Base-by-base conservation (phyloP, 1,140 invertebrate species). In the Neodiprion fabricii region DNA sequence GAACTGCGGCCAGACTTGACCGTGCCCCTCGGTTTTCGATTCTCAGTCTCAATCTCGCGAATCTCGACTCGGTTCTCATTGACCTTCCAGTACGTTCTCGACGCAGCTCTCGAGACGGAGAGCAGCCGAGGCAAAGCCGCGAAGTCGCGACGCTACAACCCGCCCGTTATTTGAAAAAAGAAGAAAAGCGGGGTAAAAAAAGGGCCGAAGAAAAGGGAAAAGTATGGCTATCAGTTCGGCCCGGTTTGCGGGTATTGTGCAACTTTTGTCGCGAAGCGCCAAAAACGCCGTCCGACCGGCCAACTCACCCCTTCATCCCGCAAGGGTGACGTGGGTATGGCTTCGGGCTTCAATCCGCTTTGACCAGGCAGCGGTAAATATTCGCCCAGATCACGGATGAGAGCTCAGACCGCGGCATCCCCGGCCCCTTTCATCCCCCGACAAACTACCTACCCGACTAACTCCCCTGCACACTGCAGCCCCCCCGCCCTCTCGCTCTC, bases 341-440 rank as follows among this genome's bases (percentile, higher is more conserved):
- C 67, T 72, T 40, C 73, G 75, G 72, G 74, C 80, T 79, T 76
- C 77, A 80, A 80, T 78, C 71, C 74, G 74, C 78, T 85, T 85
- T 82, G 80, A 83, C 83, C 82, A 83, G 81, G 79, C 73, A 81
- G 72, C 78, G 79, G 82, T 84, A 83, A 83, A 84, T 79, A 84
- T 82, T 80, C 80, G 74, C 74, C 79, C 77, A 77, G 81, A 79
- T 82, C 80, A 83, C 81, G 79, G 82, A 80, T 83, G 82, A 83
- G 78, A 83, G 82, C 77, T 17, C n/a, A 17, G 28, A 40, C 14
- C 68, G 5, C 14, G n/a, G 14, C 10, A 71, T 49, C 70, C 70
- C 48, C 70, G 12, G 14, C 12, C 23, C 21, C 48, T 77, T 76
- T 74, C 76, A 74, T 61, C 78, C 69, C 69, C 47, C 53, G 48